phyloP scores from a whole-genome alignment of 2,888 invertebrate genomes.

The Heteromyza rotundicornis region DNA sequence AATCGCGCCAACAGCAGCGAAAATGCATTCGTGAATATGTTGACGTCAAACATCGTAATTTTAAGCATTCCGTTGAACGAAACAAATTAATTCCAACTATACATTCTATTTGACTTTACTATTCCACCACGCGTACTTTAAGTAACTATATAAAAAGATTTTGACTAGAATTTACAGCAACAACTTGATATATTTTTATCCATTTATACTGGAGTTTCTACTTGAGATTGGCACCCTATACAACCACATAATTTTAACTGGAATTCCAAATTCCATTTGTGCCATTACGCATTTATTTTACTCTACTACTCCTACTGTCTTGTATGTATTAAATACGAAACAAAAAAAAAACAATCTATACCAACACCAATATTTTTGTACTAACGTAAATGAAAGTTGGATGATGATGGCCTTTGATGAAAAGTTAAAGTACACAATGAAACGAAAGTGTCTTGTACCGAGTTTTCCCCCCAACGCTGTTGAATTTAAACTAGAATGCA shows the following conservation, averaged over 20 bases:
- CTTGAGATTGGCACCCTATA: conserved; percentile 23
- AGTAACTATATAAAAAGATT: background rate
- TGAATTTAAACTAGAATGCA: too few relatives aligned
- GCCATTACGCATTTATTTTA: conserved; percentile 39
- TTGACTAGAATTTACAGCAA: background rate
- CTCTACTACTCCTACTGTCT: conserved; percentile 16
- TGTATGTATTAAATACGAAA: background rate
- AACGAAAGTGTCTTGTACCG: conserved; percentile 30
- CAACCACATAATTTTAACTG: conserved; percentile 1
- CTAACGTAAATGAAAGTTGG: conserved; percentile 12
- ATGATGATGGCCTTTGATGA: conserved; percentile 11
- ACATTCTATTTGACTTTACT: conserved; percentile 18
- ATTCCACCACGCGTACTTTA: conserved; percentile 9
- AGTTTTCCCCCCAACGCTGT: background rate
- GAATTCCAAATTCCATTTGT: conserved; percentile 30
- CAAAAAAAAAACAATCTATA: conserved; percentile 17
- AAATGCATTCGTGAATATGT: conserved; percentile 15
- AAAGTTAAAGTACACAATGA: background rate
- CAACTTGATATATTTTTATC: background rate
- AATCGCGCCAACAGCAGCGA: conserved; percentile 7
- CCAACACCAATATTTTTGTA: conserved; percentile 21
- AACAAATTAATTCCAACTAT: conserved; percentile 36
- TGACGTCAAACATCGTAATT: conserved; percentile 33
- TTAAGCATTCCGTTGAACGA: conserved; percentile 34
- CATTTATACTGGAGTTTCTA: background rate